These are phyloP conservation scores for Epirrhoe tristata DNA, from an alignment of 2,888 invertebrate genomes.

Conservation along the genomic window DNA sequence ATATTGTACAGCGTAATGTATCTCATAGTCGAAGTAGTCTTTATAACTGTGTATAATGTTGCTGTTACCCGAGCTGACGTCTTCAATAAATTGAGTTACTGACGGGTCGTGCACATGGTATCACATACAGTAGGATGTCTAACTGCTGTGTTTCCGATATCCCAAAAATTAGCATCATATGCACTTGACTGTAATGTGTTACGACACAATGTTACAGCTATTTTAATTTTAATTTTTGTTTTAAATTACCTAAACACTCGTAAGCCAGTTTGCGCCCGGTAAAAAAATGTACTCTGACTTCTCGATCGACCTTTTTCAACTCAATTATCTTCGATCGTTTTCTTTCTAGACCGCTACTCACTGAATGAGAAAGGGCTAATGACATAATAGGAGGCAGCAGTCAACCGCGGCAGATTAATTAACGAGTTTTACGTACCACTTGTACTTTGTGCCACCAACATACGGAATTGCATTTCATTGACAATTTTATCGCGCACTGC, in stretches of 20 bases:
- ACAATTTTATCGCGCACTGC: conserved; percentile 37
- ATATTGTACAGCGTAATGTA: conserved; percentile 1
- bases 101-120: conserved; percentile 62
- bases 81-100: conserved; percentile 72
- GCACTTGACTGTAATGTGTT: neutral
- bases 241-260: conserved; percentile 16
- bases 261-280: conserved; percentile 22
- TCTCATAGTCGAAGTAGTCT: conserved; percentile 20
- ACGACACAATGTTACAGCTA: too few relatives aligned
- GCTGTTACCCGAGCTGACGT: conserved; percentile 52
- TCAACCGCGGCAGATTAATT: conserved; percentile 54
- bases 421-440: conserved; percentile 44
- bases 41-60: conserved; percentile 44
- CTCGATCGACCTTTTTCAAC: conserved; percentile 50
- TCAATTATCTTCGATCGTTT: conserved; percentile 68
- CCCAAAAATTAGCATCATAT: neutral
- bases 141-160: conserved; percentile 12
- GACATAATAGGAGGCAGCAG: conserved; percentile 64
- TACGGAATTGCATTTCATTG: conserved; percentile 33
- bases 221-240: too few relatives aligned
- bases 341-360: conserved; percentile 52
- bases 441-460: conserved; percentile 16
- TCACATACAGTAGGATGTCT: conserved; percentile 53
- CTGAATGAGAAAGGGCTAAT: conserved; percentile 62
- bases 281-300: conserved; percentile 39